These are phyloP conservation scores for Montipora cactus DNA, from an alignment of 64 coral and sea anemone species.

Conservation along the genomic window DNA sequence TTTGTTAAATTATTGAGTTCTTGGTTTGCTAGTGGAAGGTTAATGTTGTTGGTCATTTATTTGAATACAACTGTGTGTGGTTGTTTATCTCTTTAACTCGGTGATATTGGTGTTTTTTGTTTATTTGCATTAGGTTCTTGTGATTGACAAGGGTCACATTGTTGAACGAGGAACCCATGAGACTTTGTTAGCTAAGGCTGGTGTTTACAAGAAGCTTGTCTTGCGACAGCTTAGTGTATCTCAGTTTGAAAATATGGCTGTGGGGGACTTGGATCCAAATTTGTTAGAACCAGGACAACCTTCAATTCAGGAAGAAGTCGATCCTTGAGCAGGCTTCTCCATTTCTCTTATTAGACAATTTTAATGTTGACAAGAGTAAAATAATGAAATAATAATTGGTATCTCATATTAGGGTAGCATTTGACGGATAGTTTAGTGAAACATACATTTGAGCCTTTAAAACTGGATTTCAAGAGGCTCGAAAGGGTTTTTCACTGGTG, in stretches of 20 bases:
- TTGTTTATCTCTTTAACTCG: background rate
- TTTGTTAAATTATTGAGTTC: too few species aligned
- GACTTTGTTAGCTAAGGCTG: slow-evolving; percentile 52
- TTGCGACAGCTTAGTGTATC: slow-evolving; percentile 74
- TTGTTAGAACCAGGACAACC: slow-evolving; percentile 17
- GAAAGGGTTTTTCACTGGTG: too few species aligned
- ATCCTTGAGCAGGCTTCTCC: background rate
- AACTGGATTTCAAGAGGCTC: too few species aligned
- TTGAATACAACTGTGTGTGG: too few species aligned
- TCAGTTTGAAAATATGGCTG: background rate
- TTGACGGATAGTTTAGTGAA: too few species aligned
- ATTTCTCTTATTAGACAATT: too few species aligned
- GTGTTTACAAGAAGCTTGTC: slow-evolving; percentile 91
- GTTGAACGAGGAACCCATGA: slow-evolving; percentile 84
- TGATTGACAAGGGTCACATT: slow-evolving; percentile 83
- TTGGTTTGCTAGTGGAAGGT: too few species aligned
- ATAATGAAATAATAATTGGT: too few species aligned
- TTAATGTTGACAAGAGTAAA: too few species aligned
- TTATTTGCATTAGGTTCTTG: slow-evolving; percentile 66
- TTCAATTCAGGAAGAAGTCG: background rate
- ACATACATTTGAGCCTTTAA: too few species aligned
- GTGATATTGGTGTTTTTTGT: background rate
- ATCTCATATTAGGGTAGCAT: too few species aligned
- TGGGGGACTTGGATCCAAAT: background rate
- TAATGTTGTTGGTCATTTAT: too few species aligned